phyloP scores from a whole-genome alignment of 1,140 invertebrate species.

The Drosophila nannoptera region DNA sequence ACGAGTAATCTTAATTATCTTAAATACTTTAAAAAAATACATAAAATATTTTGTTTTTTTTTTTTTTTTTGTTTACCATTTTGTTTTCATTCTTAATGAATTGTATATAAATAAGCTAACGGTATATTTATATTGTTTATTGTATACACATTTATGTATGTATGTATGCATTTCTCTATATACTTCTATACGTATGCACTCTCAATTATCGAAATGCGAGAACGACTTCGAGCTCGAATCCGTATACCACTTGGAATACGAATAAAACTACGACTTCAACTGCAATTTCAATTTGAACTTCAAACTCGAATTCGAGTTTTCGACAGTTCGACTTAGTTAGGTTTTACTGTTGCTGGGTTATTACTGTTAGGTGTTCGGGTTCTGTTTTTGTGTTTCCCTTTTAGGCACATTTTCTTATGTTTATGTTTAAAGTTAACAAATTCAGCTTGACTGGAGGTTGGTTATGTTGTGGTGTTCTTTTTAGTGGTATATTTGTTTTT shows the following conservation, averaged over 20 bases:
- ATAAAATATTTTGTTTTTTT: slow-evolving; percentile 70
- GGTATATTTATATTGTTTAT: slow-evolving; percentile 70
- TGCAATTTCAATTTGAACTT: background rate
- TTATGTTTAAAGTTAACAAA: slow-evolving; percentile 14
- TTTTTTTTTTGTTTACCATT: slow-evolving; percentile 16
- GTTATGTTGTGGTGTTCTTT: background rate
- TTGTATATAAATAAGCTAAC: slow-evolving; percentile 76
- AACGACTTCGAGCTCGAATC: background rate
- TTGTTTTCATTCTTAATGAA: slow-evolving; percentile 39
- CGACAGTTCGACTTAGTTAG: slow-evolving; percentile 13
- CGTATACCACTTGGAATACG: no score
- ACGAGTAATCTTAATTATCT: slow-evolving; percentile 68
- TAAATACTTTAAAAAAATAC: slow-evolving; percentile 77
- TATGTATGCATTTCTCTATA: slow-evolving; percentile 42
- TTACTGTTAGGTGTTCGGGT: slow-evolving; percentile 16
- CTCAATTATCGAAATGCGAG: slow-evolving; percentile 23
- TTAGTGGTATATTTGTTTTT: slow-evolving; percentile 9
- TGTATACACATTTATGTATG: slow-evolving; percentile 33
- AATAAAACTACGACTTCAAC: no score
- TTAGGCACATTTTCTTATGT: slow-evolving; percentile 16
- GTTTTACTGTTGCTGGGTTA: slow-evolving; percentile 10
- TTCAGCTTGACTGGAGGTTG: slow-evolving; percentile 4
- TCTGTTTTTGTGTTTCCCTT: slow-evolving; percentile 2
- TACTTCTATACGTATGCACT: slow-evolving; percentile 37
- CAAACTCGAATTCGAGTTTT: slow-evolving; percentile 5